phyloP scores from a whole-genome alignment of 1,140 invertebrate species.

The Calliphora vicina region DNA sequence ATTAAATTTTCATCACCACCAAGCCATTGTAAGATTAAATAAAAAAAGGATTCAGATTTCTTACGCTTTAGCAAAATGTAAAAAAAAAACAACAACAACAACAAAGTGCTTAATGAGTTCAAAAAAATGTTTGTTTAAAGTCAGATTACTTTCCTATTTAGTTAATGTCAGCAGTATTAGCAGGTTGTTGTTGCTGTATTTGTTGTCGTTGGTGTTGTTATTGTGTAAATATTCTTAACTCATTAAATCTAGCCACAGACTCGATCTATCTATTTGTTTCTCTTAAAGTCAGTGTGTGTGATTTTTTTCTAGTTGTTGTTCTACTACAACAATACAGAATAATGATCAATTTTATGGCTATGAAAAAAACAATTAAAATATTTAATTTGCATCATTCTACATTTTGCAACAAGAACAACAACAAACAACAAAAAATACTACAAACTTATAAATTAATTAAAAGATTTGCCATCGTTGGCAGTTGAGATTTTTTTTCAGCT shows the following conservation, averaged over 20 bases:
- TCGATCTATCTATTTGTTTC: background rate
- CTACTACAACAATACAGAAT: slow-evolving; percentile 5
- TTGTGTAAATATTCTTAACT: background rate
- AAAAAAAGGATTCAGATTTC: background rate
- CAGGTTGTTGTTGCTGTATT: background rate
- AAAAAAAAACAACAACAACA: background rate
- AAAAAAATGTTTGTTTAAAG: background rate
- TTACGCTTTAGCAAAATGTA: background rate
- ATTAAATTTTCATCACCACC: no score
- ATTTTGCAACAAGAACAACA: background rate
- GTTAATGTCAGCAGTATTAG: slow-evolving; percentile 16
- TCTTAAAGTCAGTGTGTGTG: background rate
- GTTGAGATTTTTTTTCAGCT: slow-evolving; percentile 15
- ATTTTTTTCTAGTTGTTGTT: background rate
- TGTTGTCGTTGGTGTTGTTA: background rate
- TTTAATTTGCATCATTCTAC: slow-evolving; percentile 28
- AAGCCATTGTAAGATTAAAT: background rate
- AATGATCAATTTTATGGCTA: slow-evolving; percentile 35
- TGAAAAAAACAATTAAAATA: slow-evolving; percentile 32
- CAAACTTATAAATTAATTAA: slow-evolving; percentile 32
- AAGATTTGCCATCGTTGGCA: slow-evolving; percentile 25
- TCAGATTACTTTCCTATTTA: slow-evolving; percentile 30
- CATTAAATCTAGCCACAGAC: slow-evolving; percentile 17
- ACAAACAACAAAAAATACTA: background rate
- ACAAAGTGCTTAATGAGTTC: slow-evolving; percentile 18